Evolutionary conservation across 2,888 invertebrate genomes (phyloP), one percentile per base, ranked within the genome.

Genomic region (Uropetala carovei): DNA sequence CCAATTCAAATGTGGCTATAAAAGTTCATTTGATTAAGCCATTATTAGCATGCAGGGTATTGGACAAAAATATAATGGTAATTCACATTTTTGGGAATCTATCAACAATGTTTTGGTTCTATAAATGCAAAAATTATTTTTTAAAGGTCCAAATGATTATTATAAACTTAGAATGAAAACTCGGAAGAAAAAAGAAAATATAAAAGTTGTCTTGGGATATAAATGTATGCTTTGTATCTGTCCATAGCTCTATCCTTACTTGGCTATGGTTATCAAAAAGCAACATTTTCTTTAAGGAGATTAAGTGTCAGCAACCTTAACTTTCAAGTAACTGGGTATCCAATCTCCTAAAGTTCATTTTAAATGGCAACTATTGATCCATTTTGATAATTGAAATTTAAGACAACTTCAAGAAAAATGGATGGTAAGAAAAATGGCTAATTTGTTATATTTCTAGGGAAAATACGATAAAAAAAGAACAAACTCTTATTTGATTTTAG

Each of bases 211-310:
- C 7, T 5, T 5, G 11, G n/a, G 64, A n/a, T 5, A 43, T 43
- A 3, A 18, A 4, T 89, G 89, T 89, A 64, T 68, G 89, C 68
- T 60, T 10, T 13, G 64, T n/a, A 82, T 86, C 89, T 89, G 89
- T 89, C 89, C 89, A 64, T 27, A 89, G 64, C 89, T 43, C 4
- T 64, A 43, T 13, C n/a, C n/a, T 89, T 89, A 0, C 30, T 22
- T 43, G 43, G 68, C 64, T 60, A 64, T 64, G 89, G 89, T 89
- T 64, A 89, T 89, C 89, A 68, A n/a, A 43, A 64, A 89, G 68
- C 89, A 68, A 18, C 18, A 10, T 64, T 89, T n/a, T 59, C n/a
- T 89, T 30, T 89, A 43, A 43, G 89, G 58, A 64, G 64, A 30
- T 64, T 56, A 43, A 89, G 89, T 89, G 89, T 18, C 89, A 64